A percentile compares a stretch with the other conserved stretches of the same genome.
Conservation (phyloP, 2,888 invertebrate genomes). For the Blastobasis adustella region DNA sequence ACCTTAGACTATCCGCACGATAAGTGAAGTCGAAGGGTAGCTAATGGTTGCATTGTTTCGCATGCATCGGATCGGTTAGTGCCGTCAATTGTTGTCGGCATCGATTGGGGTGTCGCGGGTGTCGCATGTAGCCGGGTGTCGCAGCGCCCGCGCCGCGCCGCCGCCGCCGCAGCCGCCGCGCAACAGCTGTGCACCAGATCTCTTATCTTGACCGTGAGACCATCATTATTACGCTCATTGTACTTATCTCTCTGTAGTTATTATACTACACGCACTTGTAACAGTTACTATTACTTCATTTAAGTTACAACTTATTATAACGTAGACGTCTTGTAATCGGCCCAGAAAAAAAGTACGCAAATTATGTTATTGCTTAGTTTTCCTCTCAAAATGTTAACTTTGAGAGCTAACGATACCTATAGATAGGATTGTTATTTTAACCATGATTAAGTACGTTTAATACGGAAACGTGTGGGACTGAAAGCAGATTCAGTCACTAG, state of each 20-base stretch:
- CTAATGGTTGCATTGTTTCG: not conserved
- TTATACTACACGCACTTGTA: constrained; percentile 1
- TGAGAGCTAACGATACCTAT: too few relatives aligned
- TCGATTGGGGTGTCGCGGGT: constrained; percentile 29
- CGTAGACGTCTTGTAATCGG: too few relatives aligned
- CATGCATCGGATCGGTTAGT: not conserved
- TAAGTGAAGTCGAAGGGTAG: constrained; percentile 1
- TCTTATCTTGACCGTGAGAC: constrained; percentile 68
- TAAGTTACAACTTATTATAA: not conserved
- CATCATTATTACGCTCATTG: constrained; percentile 42
- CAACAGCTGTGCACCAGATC: constrained; percentile 64
- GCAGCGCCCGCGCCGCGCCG: constrained; percentile 41
- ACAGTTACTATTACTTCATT: constrained; percentile 7
- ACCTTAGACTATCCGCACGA: constrained; percentile 11
- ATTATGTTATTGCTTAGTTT: too few relatives aligned
- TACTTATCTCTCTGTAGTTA: constrained; percentile 11
- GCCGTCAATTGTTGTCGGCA: not conserved
- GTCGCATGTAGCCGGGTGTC: constrained; percentile 24
- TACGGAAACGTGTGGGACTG: too few relatives aligned
- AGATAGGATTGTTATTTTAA: too few relatives aligned
- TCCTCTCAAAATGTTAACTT: too few relatives aligned
- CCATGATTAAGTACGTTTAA: too few relatives aligned
- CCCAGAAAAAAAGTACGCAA: too few relatives aligned
- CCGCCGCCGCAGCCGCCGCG: constrained; percentile 32
- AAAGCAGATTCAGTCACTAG: too few relatives aligned